A percentile compares a stretch with the other conserved stretches of the same genome.
Evolutionary conservation across 1,140 invertebrate species (phyloP).

Genomic region (Drosophila azteca): DNA sequence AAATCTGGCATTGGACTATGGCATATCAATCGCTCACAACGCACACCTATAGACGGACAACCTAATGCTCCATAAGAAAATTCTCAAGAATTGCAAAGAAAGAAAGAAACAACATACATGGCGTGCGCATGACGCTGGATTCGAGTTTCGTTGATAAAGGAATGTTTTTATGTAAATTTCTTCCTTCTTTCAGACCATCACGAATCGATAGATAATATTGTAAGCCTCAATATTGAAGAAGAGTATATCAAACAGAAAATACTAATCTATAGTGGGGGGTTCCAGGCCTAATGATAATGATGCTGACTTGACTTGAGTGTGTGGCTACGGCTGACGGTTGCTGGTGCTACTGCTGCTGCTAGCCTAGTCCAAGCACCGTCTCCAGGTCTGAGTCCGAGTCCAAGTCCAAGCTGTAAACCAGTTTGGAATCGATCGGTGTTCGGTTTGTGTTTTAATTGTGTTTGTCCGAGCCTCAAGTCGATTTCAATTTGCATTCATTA

Average conservation of each 20-base stretch:
- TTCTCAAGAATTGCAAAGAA: no score
- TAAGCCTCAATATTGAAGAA: no score
- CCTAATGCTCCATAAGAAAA: no score
- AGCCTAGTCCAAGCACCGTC: slow-evolving; percentile 14
- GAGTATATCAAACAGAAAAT: background rate
- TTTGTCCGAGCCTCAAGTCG: slow-evolving; percentile 28
- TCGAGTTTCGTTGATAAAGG: no score
- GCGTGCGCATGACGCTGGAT: no score
- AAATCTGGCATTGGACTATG: no score
- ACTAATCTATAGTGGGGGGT: background rate
- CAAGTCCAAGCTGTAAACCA: slow-evolving; percentile 31
- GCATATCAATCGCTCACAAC: no score
- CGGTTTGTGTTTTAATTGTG: slow-evolving; percentile 42
- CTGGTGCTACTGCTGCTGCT: slow-evolving; percentile 3
- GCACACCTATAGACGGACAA: no score
- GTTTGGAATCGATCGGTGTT: slow-evolving; percentile 45
- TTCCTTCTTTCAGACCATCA: no score
- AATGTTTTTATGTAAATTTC: no score
- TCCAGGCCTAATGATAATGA: slow-evolving; percentile 13
- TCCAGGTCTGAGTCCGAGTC: slow-evolving; percentile 12
- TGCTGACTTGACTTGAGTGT: background rate
- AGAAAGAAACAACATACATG: no score
- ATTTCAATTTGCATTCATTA: slow-evolving; percentile 62
- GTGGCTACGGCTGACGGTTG: background rate
- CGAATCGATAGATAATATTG: no score